Percentiles rank a stretch among this genome's conserved stretches.
phyloP scores from a whole-genome alignment of 2,113 vertebrate genomes.

The Archilochus colubris region DNA sequence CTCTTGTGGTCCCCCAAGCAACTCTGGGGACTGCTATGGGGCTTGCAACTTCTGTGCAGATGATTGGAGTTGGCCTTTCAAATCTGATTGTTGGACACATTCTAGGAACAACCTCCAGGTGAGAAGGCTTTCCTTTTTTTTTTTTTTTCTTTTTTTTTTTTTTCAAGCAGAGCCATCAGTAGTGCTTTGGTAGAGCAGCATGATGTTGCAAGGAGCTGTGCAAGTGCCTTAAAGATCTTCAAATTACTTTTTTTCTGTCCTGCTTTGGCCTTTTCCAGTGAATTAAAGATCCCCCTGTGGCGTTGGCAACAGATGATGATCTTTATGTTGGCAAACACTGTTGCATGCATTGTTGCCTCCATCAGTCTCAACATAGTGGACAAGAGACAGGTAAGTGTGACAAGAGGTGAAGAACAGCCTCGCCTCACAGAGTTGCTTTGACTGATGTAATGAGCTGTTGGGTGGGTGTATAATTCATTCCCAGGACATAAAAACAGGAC shows the following conservation, averaged over 20 bases:
- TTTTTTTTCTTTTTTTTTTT: neutral
- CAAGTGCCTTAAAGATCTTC: neutral
- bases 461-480: neutral
- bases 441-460: neutral
- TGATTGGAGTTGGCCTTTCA: conserved; percentile 82
- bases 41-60: conserved; percentile 82
- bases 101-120: conserved; percentile 81
- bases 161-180: neutral
- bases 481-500: neutral
- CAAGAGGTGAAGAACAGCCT: neutral
- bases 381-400: conserved; percentile 74
- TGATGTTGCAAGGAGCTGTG: neutral
- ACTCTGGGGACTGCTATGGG: conserved; percentile 84
- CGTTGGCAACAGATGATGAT: conserved; percentile 85
- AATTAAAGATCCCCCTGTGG: conserved; percentile 82
- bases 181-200: neutral
- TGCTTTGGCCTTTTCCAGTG: conserved; percentile 48
- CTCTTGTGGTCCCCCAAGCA: conserved; percentile 82
- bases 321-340: conserved; percentile 84
- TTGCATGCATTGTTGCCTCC: conserved; percentile 77
- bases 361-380: conserved; percentile 80
- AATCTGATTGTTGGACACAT: conserved; percentile 83
- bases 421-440: neutral
- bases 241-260: neutral
- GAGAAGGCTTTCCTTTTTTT: neutral